Percentiles rank a stretch among this genome's conserved stretches.
phyloP scores from a whole-genome alignment of 2,888 invertebrate species.

The Mesochorus sp. region DNA sequence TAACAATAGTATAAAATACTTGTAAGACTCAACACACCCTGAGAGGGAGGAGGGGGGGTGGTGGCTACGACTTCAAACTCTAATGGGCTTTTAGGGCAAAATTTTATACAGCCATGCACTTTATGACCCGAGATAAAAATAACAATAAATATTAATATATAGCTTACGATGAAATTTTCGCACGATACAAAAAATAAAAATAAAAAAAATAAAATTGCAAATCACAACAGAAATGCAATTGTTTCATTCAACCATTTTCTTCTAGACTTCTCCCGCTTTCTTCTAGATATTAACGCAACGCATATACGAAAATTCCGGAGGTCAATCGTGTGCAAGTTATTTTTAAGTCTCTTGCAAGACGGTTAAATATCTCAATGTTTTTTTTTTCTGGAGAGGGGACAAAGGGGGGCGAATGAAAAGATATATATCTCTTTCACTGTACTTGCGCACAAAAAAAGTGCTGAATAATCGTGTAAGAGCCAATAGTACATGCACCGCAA shows the following conservation, averaged over 20 bases:
- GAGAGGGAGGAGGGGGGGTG: no score
- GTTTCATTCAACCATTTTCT: background rate
- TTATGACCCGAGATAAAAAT: background rate
- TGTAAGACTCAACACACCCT: slow-evolving; percentile 1
- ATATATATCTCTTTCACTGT: background rate
- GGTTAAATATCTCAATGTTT: no score
- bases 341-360: no score
- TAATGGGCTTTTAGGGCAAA: background rate
- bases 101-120: background rate
- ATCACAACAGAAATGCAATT: slow-evolving; percentile 32
- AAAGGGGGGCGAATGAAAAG: background rate
- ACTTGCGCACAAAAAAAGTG: slow-evolving; percentile 11
- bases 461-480: slow-evolving; percentile 43
- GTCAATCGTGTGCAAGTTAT: background rate
- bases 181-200: background rate
- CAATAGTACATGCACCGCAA: no score
- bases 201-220: slow-evolving; percentile 30
- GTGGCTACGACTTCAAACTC: no score
- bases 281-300: background rate
- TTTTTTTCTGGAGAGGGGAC: background rate
- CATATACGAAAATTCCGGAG: background rate
- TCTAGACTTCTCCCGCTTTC: no score
- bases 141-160: slow-evolving; percentile 20
- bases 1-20: slow-evolving; percentile 29
- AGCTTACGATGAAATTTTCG: background rate